phyloP scores from a whole-genome alignment of 2,113 vertebrate species.

The Columbina picui region DNA sequence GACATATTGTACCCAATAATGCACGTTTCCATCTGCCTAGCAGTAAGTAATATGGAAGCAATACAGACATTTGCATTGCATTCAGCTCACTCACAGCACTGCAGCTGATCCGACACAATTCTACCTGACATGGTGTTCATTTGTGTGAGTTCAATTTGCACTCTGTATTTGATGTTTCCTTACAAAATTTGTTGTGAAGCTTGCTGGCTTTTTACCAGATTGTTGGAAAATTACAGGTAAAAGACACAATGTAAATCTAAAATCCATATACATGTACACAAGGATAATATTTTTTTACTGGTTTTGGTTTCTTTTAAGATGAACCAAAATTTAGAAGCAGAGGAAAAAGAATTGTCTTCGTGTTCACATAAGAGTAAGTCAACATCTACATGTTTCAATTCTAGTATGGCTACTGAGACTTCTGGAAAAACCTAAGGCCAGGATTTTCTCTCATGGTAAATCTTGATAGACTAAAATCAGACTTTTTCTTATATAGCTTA shows the following conservation, averaged over 20 bases:
- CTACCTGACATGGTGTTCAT: background rate
- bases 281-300: background rate
- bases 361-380: background rate
- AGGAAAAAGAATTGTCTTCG: background rate
- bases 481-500: background rate
- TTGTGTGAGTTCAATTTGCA: background rate
- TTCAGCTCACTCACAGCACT: background rate
- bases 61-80: background rate
- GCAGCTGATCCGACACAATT: background rate
- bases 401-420: background rate
- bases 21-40: background rate
- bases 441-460: background rate
- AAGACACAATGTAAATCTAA: background rate
- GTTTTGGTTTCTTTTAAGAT: background rate
- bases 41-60: background rate
- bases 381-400: background rate
- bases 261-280: background rate
- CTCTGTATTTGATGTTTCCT: background rate
- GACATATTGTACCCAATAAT: background rate
- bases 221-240: background rate
- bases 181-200: background rate
- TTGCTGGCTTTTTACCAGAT: background rate
- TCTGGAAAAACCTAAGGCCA: background rate
- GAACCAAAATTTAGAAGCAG: background rate
- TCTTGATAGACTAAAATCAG: background rate